These are phyloP conservation scores for Genyomyrus donnyi DNA, from an alignment of 2,113 vertebrate species.

Conservation along the genomic window DNA sequence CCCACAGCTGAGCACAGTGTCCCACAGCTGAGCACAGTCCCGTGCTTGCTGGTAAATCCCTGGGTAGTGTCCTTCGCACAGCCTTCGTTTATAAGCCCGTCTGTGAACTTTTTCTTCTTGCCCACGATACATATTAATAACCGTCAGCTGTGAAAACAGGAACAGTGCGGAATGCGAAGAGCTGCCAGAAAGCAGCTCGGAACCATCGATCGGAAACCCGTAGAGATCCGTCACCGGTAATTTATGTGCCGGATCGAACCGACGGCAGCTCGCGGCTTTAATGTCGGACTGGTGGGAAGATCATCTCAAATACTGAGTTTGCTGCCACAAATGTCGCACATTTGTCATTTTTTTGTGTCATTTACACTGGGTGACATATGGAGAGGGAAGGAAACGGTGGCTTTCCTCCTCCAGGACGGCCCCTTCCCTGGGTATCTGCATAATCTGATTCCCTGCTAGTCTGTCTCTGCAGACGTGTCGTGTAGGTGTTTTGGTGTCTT, in stretches of 20 bases:
- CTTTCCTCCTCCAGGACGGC: background rate
- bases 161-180: background rate
- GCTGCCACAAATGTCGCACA: slow-evolving; percentile 34
- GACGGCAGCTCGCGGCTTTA: slow-evolving; percentile 32
- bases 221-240: slow-evolving; percentile 37
- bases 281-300: slow-evolving; percentile 39
- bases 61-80: background rate
- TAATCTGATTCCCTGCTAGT: background rate
- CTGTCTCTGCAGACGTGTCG: background rate
- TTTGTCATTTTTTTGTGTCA: slow-evolving; percentile 23
- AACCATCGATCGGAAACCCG: slow-evolving; percentile 17
- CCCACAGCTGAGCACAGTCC: background rate
- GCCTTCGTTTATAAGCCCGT: background rate
- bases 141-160: slow-evolving; percentile 2
- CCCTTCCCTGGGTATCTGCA: background rate
- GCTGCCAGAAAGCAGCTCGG: slow-evolving; percentile 5
- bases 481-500: background rate
- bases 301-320: slow-evolving; percentile 52
- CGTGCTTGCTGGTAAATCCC: background rate
- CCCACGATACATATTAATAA: slow-evolving; percentile 15
- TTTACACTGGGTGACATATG: slow-evolving; percentile 36
- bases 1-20: background rate
- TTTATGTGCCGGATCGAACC: slow-evolving; percentile 35
- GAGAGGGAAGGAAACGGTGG: slow-evolving; percentile 53
- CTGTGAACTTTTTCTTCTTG: slow-evolving; percentile 5